phyloP scores from a whole-genome alignment of 2,113 vertebrate genomes.

The Excalfactoria chinensis region DNA sequence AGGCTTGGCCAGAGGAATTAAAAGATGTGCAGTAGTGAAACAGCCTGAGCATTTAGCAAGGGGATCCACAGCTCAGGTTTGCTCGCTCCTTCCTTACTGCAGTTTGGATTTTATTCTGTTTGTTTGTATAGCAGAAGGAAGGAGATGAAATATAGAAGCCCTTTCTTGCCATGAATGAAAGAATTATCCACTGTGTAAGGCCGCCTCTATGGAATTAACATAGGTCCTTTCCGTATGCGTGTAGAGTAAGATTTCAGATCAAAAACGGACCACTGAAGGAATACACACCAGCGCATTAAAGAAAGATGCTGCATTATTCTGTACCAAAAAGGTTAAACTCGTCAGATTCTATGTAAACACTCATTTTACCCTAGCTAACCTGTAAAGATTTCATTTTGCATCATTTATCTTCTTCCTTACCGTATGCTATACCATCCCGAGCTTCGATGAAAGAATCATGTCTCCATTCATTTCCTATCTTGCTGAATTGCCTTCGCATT shows the following conservation, averaged over 20 bases:
- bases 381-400: constrained; percentile 80
- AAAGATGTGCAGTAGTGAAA: neutral
- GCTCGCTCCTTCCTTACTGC: neutral
- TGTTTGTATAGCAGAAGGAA: neutral
- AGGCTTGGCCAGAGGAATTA: neutral
- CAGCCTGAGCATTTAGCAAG: neutral
- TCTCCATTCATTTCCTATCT: constrained; percentile 86
- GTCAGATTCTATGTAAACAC: constrained; percentile 77
- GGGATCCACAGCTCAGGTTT: constrained; percentile 1
- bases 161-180: constrained; percentile 47
- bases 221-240: neutral
- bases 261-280: constrained; percentile 56
- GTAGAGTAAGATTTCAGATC: constrained; percentile 33
- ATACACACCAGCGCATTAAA: constrained; percentile 24
- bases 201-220: constrained; percentile 14
- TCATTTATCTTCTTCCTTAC: constrained; percentile 82
- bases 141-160: neutral
- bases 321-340: constrained; percentile 78
- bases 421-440: constrained; percentile 77
- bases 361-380: constrained; percentile 77
- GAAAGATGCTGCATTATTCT: constrained; percentile 58
- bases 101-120: neutral
- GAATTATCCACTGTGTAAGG: constrained; percentile 40
- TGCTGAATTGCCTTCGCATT: constrained; percentile 86
- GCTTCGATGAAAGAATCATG: constrained; percentile 82